phyloP scores from a whole-genome alignment of 2,797 vertebrate genomes.

The Catharus ustulatus region DNA sequence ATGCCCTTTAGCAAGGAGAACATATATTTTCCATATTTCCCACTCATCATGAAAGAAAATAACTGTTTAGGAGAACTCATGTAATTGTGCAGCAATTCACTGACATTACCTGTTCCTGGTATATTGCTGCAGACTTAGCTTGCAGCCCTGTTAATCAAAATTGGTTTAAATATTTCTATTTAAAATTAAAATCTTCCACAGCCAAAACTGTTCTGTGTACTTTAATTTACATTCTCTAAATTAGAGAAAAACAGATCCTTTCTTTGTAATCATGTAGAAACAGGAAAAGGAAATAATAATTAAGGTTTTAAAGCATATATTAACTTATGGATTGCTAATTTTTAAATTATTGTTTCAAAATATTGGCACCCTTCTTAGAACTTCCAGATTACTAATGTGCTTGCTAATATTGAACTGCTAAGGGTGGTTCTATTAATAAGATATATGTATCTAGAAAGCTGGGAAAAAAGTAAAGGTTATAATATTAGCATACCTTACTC shows the following conservation, averaged over 20 bases:
- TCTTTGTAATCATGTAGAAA: constrained; percentile 70
- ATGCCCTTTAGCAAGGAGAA: constrained; percentile 21
- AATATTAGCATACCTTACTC: constrained; percentile 80
- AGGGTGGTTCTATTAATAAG: constrained; percentile 76
- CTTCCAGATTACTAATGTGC: constrained; percentile 69
- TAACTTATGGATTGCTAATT: constrained; percentile 69
- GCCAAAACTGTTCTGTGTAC: constrained; percentile 57
- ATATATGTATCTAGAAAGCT: constrained; percentile 70
- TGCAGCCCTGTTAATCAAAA: constrained; percentile 70
- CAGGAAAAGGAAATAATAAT: constrained; percentile 75
- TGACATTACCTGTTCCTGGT: constrained; percentile 7
- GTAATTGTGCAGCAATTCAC: constrained; percentile 45
- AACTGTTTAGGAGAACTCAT: constrained; percentile 17
- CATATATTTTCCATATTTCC: neutral
- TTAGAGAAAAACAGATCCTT: constrained; percentile 54
- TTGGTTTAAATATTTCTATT: constrained; percentile 65
- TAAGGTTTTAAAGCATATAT: constrained; percentile 66
- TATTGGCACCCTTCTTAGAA: constrained; percentile 58
- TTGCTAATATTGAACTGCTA: constrained; percentile 70
- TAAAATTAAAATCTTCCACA: constrained; percentile 73
- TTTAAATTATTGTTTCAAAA: constrained; percentile 68
- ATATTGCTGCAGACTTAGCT: constrained; percentile 51
- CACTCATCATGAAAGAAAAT: neutral
- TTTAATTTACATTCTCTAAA: constrained; percentile 59
- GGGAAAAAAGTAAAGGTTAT: constrained; percentile 78